Evolutionary conservation across 2,888 invertebrate genomes (phyloP), one percentile per base, ranked within the genome.

Genomic region (Gisinianus flammeolus): DNA sequence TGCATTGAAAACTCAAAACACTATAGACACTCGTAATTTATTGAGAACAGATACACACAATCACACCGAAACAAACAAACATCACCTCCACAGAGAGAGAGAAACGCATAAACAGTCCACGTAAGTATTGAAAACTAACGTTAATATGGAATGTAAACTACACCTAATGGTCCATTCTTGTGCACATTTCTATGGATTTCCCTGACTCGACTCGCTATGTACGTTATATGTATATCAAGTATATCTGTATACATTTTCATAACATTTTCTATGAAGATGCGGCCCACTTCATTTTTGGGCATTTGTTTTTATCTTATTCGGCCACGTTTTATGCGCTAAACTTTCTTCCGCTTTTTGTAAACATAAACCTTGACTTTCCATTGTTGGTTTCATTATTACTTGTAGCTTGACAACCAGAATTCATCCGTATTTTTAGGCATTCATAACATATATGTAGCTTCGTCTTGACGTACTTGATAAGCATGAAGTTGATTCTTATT

Each of bases 91-190:
- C 44, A 44, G 3, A n/a, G n/a, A n/a, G n/a, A n/a, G n/a, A n/a
- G n/a, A n/a, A n/a, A 44, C 44, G 19, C 44, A 44, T 19, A 35
- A 35, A 12, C 35, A 44, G n/a, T n/a, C n/a, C 44, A 44, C 19
- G 2, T 2, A 44, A 44, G 44, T 19, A 44, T 4, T 4, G 19
- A 44, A 19, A 6, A 44, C n/a, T n/a, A n/a, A n/a, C n/a, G n/a
- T n/a, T n/a, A n/a, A 64, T 22, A 64, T 26, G 44, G 22, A 35
- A 68, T 68, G 6, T n/a, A 68, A 68, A 44, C 68, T 44, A 44
- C 68, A 68, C 68, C 68, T 68, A 35, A 68, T 68, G 44, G 68
- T 68, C 68, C 68, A 68, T 68, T 68, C 68, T 68, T 68, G 64
- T n/a, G n/a, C n/a, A n/a, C n/a, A n/a, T n/a, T n/a, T n/a, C n/a